Conservation (phyloP, 1,140 invertebrate species). For the Drosophila neocordata region DNA sequence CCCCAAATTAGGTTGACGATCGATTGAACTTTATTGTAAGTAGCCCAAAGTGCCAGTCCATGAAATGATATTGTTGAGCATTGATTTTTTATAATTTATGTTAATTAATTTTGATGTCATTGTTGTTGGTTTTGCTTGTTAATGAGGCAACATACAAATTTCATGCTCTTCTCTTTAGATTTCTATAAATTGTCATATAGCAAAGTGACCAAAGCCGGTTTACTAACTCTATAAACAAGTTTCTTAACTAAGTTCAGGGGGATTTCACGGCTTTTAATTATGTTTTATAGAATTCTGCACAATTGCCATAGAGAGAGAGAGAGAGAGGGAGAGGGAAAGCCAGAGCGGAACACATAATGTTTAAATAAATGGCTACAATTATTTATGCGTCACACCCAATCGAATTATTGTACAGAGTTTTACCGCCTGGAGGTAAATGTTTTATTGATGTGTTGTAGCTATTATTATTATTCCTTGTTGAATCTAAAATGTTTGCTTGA, state of each 20-base stretch:
- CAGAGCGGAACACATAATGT: constrained; percentile 30
- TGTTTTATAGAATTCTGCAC: constrained; percentile 48
- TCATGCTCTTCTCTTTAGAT: neutral
- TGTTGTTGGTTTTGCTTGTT: constrained; percentile 24
- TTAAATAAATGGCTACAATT: constrained; percentile 54
- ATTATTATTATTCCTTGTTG: constrained; percentile 50
- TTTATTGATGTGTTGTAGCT: constrained; percentile 55
- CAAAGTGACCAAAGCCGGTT: constrained; percentile 4
- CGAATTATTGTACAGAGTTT: constrained; percentile 16
- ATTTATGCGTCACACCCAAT: constrained; percentile 62
- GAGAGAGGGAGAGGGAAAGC: neutral
- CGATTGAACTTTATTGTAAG: constrained; percentile 35
- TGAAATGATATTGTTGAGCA: constrained; percentile 34
- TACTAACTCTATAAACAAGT: constrained; percentile 40
- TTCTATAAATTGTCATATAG: constrained; percentile 8
- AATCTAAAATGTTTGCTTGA: neutral
- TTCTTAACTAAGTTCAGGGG: constrained; percentile 30
- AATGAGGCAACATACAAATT: constrained; percentile 8
- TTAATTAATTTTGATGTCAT: constrained; percentile 18
- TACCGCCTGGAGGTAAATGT: constrained; percentile 29
- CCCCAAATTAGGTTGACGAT: neutral
- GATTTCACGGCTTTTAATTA: constrained; percentile 56
- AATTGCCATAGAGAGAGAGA: constrained; percentile 17
- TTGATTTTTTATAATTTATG: constrained; percentile 54
- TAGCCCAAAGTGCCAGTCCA: constrained; percentile 28